Conservation (phyloP, 1,140 invertebrate genomes). For the Ceratitis capitata region DNA sequence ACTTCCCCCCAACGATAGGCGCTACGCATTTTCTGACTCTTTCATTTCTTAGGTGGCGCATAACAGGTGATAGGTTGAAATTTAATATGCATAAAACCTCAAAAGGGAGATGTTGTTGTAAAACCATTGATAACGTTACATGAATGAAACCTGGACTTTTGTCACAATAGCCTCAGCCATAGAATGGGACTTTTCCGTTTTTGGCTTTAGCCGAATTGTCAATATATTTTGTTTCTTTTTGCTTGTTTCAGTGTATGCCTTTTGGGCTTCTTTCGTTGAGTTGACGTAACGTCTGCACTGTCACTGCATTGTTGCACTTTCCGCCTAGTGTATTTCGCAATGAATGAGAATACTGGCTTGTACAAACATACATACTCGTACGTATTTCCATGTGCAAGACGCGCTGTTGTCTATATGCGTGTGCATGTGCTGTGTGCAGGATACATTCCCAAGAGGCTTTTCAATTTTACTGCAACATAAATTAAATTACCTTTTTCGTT, state of each 20-base stretch:
- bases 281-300: constrained; percentile 2
- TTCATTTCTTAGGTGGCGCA: not conserved
- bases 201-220: not conserved
- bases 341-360: not conserved
- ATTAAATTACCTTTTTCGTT: constrained; percentile 65
- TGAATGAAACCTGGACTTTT: not conserved
- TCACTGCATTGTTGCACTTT: constrained; percentile 12
- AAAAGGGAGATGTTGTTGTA: not conserved
- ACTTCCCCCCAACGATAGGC: not conserved
- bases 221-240: not conserved
- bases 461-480: constrained; percentile 65
- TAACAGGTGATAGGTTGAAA: constrained; percentile 6
- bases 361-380: not conserved
- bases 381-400: not conserved
- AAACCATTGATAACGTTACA: not conserved
- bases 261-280: not conserved
- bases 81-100: not conserved
- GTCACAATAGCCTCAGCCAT: not conserved
- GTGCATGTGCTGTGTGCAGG: constrained; percentile 1
- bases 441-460: constrained; percentile 51
- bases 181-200: not conserved
- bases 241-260: not conserved
- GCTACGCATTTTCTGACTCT: not conserved
- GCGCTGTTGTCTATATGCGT: not conserved
- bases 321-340: not conserved